Conservation (phyloP, 2,888 invertebrate genomes). For the Volucella inflata region DNA sequence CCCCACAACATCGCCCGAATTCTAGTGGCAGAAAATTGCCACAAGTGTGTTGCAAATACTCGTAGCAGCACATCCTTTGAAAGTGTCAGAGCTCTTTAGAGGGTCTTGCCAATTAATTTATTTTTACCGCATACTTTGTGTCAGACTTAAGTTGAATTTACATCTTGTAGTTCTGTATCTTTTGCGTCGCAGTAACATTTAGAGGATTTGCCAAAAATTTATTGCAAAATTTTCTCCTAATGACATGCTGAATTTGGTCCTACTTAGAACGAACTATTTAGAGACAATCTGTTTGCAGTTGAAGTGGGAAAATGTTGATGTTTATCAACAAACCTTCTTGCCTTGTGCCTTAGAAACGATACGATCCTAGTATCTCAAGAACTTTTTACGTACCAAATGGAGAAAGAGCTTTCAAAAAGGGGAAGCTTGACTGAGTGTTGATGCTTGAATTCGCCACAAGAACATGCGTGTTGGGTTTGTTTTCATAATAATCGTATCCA, state of each 20-base stretch:
- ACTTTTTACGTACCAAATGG: neutral
- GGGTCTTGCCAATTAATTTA: conserved; percentile 27
- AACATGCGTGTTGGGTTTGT: conserved; percentile 10
- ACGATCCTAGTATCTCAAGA: neutral
- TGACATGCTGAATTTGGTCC: no score
- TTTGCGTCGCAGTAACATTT: neutral
- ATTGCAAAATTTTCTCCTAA: neutral
- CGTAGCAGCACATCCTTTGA: neutral
- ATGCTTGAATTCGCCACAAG: conserved; percentile 17
- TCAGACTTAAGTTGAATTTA: conserved; percentile 26
- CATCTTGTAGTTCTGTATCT: neutral
- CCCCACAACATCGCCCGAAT: neutral
- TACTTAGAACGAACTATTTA: no score
- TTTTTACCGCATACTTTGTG: conserved; percentile 13
- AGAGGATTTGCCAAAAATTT: no score
- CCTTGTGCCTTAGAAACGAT: neutral
- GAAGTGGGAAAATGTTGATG: no score
- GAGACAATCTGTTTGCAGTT: no score
- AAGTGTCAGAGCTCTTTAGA: neutral
- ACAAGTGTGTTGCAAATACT: neutral
- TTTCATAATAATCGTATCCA: neutral
- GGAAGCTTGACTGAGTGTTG: neutral
- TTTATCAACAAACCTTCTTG: no score
- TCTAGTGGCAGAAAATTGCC: conserved; percentile 12
- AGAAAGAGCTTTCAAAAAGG: neutral